Evolutionary conservation across 2,888 invertebrate genomes (phyloP), one percentile per base, ranked within the genome.

Genomic region (Penaeus monodon): DNA sequence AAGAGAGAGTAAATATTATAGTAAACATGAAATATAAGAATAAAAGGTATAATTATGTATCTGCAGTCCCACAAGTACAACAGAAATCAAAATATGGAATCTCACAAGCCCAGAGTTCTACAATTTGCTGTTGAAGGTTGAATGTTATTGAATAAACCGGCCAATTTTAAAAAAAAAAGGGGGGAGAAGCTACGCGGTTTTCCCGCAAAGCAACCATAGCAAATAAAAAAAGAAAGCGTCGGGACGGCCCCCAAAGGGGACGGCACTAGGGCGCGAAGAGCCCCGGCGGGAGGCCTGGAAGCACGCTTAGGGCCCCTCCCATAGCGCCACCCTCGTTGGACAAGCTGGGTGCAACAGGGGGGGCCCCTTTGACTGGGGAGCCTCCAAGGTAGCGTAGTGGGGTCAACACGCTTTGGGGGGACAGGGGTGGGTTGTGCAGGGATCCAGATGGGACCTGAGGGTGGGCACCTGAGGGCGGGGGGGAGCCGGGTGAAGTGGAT

Each of bases 211-310:
- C 68, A 80, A 83, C 79, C 85, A 33, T 81, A 29, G 86, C 86
- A 86, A 86, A 83, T 73, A 73, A 86, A 88, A 81, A 80, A 81
- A 88, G 88, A 84, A 88, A 85, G 87, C 88, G 85, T 85, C 85
- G 82, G 78, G 85, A 89, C 90, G 85, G 85, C 88, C 90, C 90
- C 80, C 86, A 88, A n/a, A n/a, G 81, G 85, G 85, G 79, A 90
- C 82, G 90, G 90, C 87, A 88, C 86, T 90, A 90, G 77, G 90
- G 90, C 82, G 90, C 88, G 88, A 90, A 90, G 90, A 90, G 90
- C 79, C 86, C 86, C 57, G 90, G 90, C 49, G 90, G 88, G 77
- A 90, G 85, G 80, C 86, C 88, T 38, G 88, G 80, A 78, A 86
- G 86, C 74, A 85, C 74, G 81, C 86, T 81, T 68, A 85, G 81